phyloP scores from a whole-genome alignment of 2,888 invertebrate species.

The Melipona beecheii region DNA sequence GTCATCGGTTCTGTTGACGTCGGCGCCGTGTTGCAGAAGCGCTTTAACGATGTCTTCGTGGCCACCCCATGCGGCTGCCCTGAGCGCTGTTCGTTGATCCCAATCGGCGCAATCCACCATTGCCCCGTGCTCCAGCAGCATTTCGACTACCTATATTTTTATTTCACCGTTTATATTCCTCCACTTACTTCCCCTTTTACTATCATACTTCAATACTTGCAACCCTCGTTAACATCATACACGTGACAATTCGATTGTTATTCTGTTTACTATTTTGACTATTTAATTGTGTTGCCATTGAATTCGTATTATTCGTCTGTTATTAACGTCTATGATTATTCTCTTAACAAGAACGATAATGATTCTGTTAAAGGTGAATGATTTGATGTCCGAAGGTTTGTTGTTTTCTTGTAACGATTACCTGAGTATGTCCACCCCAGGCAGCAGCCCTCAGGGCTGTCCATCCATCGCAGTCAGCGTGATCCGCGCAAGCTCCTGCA shows the following conservation, averaged over 20 bases:
- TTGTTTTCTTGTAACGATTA: conserved; percentile 72
- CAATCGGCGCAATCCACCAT: conserved; percentile 94
- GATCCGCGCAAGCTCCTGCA: conserved; percentile 89
- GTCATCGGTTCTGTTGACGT: conserved; percentile 93
- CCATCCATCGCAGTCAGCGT: conserved; percentile 94
- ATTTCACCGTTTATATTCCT: conserved; percentile 18
- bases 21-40: conserved; percentile 90
- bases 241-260: neutral
- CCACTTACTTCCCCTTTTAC: conserved; percentile 5
- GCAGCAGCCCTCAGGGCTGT: conserved; percentile 96
- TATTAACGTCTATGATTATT: neutral
- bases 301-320: neutral
- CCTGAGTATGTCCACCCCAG: conserved; percentile 97
- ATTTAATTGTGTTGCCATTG: neutral
- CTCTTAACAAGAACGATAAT: neutral
- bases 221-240: neutral
- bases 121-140: conserved; percentile 91
- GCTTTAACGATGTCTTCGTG: conserved; percentile 93
- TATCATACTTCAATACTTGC: neutral
- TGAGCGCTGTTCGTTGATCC: conserved; percentile 94
- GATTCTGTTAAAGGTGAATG: conserved; percentile 1
- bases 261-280: neutral
- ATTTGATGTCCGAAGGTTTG: neutral
- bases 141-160: conserved; percentile 88
- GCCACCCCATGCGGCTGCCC: conserved; percentile 97